Evolutionary conservation across 1,140 invertebrate species (phyloP).

Genomic region (Drosophila nannoptera): DNA sequence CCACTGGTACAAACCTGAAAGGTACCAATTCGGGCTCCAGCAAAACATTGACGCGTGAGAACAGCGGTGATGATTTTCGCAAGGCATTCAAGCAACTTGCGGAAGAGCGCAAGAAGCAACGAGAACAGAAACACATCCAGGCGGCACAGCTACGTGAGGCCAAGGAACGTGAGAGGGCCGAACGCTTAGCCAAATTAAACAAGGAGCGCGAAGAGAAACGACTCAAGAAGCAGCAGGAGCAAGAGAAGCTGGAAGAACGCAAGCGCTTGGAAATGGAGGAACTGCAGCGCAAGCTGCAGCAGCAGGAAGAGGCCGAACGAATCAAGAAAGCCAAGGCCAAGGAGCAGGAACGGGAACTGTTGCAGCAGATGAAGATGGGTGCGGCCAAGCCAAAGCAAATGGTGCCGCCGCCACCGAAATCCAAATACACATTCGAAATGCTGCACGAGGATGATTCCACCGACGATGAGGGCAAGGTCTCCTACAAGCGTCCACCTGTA

Average conservation of each 20-base stretch:
- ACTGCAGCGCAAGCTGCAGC: slow-evolving; percentile 79
- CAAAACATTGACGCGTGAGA: slow-evolving; percentile 66
- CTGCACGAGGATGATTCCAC: slow-evolving; percentile 81
- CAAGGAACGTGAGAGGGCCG: slow-evolving; percentile 80
- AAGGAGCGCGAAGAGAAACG: slow-evolving; percentile 81
- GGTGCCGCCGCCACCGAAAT: slow-evolving; percentile 63
- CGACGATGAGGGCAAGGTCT: slow-evolving; percentile 81
- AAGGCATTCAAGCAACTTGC: slow-evolving; percentile 72
- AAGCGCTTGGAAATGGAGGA: slow-evolving; percentile 81
- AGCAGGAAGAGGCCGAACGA: slow-evolving; percentile 77
- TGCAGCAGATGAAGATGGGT: slow-evolving; percentile 62
- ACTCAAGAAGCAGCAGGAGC: slow-evolving; percentile 80
- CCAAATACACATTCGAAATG: slow-evolving; percentile 79
- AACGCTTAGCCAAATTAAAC: slow-evolving; percentile 80
- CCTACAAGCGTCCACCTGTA: slow-evolving; percentile 79
- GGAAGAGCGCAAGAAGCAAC: slow-evolving; percentile 82
- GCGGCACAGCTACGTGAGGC: slow-evolving; percentile 81
- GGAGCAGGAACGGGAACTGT: slow-evolving; percentile 69
- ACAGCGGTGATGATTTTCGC: slow-evolving; percentile 73
- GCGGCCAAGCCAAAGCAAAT: slow-evolving; percentile 63
- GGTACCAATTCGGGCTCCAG: slow-evolving; percentile 45
- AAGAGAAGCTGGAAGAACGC: slow-evolving; percentile 69
- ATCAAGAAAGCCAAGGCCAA: slow-evolving; percentile 78
- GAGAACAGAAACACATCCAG: slow-evolving; percentile 82
- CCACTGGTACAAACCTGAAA: slow-evolving; percentile 55